Percentiles rank a stretch among this genome's conserved stretches.
Evolutionary conservation across 2,888 invertebrate genomes (phyloP).

Genomic region (Hirtodrosophila alboralis): DNA sequence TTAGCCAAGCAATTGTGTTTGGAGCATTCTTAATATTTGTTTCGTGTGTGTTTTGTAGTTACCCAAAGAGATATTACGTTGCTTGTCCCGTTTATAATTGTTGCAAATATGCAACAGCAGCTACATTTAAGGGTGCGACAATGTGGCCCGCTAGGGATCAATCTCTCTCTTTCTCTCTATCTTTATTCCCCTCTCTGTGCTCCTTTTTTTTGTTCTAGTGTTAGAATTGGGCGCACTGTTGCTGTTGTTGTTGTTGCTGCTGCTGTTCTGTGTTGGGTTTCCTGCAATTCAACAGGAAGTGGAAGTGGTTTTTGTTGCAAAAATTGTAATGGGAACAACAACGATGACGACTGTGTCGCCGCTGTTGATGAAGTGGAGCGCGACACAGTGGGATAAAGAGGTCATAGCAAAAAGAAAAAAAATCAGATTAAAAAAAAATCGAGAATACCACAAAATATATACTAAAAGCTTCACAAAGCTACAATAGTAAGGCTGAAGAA

Average conservation of each 20-base stretch:
- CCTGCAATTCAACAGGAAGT: slow-evolving; percentile 67
- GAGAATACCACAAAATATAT: slow-evolving; percentile 5
- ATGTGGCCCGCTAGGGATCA: slow-evolving; percentile 33
- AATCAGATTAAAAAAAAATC: slow-evolving; percentile 22
- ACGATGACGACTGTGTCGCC: slow-evolving; percentile 6
- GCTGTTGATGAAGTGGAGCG: slow-evolving; percentile 49
- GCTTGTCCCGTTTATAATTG: slow-evolving; percentile 53
- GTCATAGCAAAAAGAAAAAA: slow-evolving; percentile 7
- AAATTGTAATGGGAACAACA: slow-evolving; percentile 46
- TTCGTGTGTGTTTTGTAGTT: slow-evolving; percentile 7
- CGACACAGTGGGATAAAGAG: slow-evolving; percentile 40
- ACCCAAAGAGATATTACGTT: slow-evolving; percentile 30
- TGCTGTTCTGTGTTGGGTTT: slow-evolving; percentile 33
- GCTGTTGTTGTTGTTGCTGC: slow-evolving; percentile 12
- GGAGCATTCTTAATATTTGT: neutral
- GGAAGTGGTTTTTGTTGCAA: slow-evolving; percentile 67
- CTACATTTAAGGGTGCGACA: slow-evolving; percentile 44
- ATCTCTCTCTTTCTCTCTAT: slow-evolving; percentile 6
- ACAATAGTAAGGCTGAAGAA: too few relatives aligned
- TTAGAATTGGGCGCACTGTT: slow-evolving; percentile 56
- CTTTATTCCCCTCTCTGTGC: slow-evolving; percentile 1
- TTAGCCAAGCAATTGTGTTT: neutral
- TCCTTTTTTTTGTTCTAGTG: slow-evolving; percentile 48
- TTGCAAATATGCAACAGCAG: slow-evolving; percentile 63
- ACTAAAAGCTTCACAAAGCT: too few relatives aligned